Conservation (phyloP, 2,113 vertebrate genomes). For the Turdus rufiventris region DNA sequence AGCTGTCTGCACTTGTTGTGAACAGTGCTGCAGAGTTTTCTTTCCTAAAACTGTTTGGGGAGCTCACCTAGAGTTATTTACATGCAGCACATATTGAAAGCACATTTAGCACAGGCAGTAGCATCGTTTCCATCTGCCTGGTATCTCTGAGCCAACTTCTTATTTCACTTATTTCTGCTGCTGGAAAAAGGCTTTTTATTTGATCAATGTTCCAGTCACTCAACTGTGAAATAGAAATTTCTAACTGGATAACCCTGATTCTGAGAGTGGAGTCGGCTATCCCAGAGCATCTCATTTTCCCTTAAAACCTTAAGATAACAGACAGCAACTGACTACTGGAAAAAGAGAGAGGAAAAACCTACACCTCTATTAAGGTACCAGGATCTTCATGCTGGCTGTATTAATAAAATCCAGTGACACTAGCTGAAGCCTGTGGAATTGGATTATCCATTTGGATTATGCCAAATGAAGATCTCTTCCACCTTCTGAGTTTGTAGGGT, state of each 20-base stretch:
- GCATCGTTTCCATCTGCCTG: neutral
- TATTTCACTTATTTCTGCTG: constrained; percentile 1
- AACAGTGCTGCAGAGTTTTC: neutral
- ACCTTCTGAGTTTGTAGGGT: neutral
- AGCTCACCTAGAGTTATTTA: constrained; percentile 24
- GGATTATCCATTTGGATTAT: neutral
- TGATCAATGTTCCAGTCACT: neutral
- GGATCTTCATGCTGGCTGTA: neutral
- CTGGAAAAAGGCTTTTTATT: constrained; percentile 17
- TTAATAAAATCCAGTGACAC: neutral
- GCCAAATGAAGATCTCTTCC: neutral
- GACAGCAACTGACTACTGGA: neutral
- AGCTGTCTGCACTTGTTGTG: neutral
- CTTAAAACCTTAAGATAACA: neutral
- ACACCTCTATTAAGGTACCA: neutral
- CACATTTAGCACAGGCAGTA: neutral
- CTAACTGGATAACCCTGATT: neutral
- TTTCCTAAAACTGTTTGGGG: neutral
- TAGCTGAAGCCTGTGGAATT: neutral
- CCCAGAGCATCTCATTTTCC: neutral
- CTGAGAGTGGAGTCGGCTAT: neutral
- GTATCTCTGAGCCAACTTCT: neutral
- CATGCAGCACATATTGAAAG: neutral
- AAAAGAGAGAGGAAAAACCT: neutral
- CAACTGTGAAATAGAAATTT: constrained; percentile 45